Percentiles rank a stretch among this genome's conserved stretches.
These are phyloP conservation scores for Porites divaricata DNA, from an alignment of 92 coral and sea anemone species.

Conservation along the genomic window DNA sequence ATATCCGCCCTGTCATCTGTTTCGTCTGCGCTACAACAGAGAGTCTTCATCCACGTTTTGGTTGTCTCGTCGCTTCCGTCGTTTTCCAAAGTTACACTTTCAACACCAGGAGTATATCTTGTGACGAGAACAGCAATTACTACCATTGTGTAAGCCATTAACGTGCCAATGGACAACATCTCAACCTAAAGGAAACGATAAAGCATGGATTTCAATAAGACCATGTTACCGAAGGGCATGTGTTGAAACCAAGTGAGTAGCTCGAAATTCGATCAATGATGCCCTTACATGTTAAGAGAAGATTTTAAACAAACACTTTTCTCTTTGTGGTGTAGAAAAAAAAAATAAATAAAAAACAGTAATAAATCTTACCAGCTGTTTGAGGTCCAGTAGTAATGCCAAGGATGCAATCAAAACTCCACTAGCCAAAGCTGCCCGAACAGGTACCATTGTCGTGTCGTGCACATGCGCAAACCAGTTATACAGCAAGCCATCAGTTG, in stretches of 20 bases:
- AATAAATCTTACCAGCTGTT: constrained; percentile 51
- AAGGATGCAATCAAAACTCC: constrained; percentile 56
- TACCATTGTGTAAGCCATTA: constrained; percentile 90
- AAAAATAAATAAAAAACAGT: background rate
- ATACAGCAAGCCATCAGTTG: constrained; percentile 75
- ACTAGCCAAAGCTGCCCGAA: constrained; percentile 62
- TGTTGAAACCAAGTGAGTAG: no score
- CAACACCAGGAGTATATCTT: constrained; percentile 80
- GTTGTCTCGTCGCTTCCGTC: constrained; percentile 51
- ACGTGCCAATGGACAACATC: constrained; percentile 83
- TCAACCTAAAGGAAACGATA: constrained; percentile 47
- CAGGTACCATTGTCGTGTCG: constrained; percentile 71
- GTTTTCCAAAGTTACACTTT: constrained; percentile 49
- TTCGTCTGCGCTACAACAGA: constrained; percentile 52
- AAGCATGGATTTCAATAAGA: background rate
- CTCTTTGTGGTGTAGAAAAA: background rate
- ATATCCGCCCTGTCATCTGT: constrained; percentile 10
- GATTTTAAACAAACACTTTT: no score
- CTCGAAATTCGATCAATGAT: no score
- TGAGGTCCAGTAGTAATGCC: constrained; percentile 63
- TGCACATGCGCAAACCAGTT: constrained; percentile 64
- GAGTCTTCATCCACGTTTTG: constrained; percentile 56
- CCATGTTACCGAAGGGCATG: no score
- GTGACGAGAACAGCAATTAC: constrained; percentile 82
- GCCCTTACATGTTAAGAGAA: no score